phyloP scores from a whole-genome alignment of 2,113 vertebrate genomes.

The Dasypus novemcinctus region DNA sequence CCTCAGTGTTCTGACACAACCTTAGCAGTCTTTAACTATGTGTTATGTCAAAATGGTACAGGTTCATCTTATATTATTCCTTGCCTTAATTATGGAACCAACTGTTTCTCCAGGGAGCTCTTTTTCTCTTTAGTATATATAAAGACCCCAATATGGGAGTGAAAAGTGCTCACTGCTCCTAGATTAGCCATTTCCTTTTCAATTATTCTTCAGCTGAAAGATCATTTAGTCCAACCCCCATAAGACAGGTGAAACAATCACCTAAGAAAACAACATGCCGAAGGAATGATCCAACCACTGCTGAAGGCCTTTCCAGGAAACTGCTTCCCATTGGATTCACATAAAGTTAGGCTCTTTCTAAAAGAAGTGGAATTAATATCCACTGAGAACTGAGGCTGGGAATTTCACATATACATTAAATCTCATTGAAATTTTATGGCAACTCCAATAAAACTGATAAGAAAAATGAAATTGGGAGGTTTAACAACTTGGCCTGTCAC shows the following conservation, averaged over 20 bases:
- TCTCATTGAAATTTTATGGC: neutral
- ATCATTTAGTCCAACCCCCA: neutral
- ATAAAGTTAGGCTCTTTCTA: neutral
- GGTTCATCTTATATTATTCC: neutral
- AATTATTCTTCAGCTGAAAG: neutral
- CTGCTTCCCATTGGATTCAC: neutral
- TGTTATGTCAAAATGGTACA: neutral
- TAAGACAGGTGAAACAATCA: neutral
- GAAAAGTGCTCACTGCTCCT: neutral
- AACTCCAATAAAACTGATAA: neutral
- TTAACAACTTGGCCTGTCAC: neutral
- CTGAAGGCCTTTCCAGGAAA: neutral
- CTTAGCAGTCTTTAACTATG: neutral
- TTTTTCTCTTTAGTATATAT: neutral
- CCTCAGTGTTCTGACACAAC: neutral
- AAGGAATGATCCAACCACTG: neutral
- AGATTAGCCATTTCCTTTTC: neutral
- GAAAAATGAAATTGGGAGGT: neutral
- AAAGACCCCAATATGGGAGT: neutral
- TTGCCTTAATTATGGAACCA: neutral
- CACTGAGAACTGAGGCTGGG: neutral
- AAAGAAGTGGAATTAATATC: neutral
- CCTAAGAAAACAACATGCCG: neutral
- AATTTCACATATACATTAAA: neutral
- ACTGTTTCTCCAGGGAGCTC: neutral